Conservation (phyloP, 2,797 vertebrate species). For the Saxicola maurus region DNA sequence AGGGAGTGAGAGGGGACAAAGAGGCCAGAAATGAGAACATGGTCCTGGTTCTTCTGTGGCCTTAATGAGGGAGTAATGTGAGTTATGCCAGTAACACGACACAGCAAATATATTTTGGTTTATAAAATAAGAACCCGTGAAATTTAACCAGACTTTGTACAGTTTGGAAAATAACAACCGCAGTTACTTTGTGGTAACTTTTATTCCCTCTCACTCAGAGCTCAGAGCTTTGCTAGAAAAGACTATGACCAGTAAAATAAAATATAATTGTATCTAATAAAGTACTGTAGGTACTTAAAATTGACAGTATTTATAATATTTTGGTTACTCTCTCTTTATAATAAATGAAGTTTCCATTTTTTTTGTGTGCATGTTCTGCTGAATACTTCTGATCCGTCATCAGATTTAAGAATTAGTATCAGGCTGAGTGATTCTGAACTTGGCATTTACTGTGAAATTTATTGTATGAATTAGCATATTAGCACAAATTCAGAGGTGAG, state of each 20-base stretch:
- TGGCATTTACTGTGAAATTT: constrained; percentile 21
- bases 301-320: not conserved
- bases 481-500: constrained; percentile 16
- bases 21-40: not conserved
- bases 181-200: not conserved
- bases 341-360: not conserved
- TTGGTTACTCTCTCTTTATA: not conserved
- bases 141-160: not conserved
- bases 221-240: not conserved
- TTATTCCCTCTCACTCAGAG: not conserved
- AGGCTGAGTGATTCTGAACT: not conserved
- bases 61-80: not conserved
- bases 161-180: not conserved
- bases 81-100: not conserved
- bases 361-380: not conserved
- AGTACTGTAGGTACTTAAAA: not conserved
- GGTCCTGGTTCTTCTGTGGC: not conserved
- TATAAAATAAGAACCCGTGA: not conserved
- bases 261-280: not conserved
- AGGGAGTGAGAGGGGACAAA: not conserved
- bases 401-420: not conserved
- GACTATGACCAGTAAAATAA: not conserved
- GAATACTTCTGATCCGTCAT: not conserved
- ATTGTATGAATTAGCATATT: constrained; percentile 11
- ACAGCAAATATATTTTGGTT: not conserved